Base-by-base conservation (phyloP, 2,888 invertebrate genomes). In the Sphecodes monilicornis region DNA sequence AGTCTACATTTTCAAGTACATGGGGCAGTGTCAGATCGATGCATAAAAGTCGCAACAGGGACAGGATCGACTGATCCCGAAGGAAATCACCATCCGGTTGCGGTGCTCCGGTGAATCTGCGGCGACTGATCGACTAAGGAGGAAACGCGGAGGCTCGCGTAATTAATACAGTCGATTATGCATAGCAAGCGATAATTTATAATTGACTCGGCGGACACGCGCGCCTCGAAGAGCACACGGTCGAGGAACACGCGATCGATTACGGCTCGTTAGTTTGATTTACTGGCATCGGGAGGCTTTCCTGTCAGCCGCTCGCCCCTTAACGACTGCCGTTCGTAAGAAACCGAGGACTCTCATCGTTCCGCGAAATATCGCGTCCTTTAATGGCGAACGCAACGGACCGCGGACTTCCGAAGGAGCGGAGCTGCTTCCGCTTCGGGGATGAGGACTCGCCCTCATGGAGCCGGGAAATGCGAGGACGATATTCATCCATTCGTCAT, bases 161-260 rank as follows among this genome's bases (percentile, higher is more conserved):
- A 86, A 86, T 86, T 86, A 86, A 85, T 82, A 86, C 80, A 41
- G 68, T 54, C 81, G 86, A 86, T 87, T 84, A 86, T 81, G 83
- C 86, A 39, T 79, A 39, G 57, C 46, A 69, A 79, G 76, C 86
- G 86, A 86, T 86, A 86, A 87, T 87, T 87, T 87, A 83, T 87
- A 87, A 87, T 87, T 77, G 81, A 78, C 54, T 74, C 66, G 70
- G 32, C 64, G 70, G 72, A 71, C 77, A 43, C 68, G 72, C 71
- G 84, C 71, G 84, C 54, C 74, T 41, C 32, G 76, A 66, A 22
- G 32, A 66, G 64, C 73, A 54, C 85, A 79, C 75, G 75, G 41
- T 43, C 26, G 39, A 68, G 71, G 57, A 71, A 64, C 82, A 54
- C 54, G 73, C 85, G 85, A 85, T 84, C 85, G 85, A 85, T 85